These are phyloP conservation scores for Limonius californicus DNA, from an alignment of 1,140 invertebrate genomes.

Conservation along the genomic window DNA sequence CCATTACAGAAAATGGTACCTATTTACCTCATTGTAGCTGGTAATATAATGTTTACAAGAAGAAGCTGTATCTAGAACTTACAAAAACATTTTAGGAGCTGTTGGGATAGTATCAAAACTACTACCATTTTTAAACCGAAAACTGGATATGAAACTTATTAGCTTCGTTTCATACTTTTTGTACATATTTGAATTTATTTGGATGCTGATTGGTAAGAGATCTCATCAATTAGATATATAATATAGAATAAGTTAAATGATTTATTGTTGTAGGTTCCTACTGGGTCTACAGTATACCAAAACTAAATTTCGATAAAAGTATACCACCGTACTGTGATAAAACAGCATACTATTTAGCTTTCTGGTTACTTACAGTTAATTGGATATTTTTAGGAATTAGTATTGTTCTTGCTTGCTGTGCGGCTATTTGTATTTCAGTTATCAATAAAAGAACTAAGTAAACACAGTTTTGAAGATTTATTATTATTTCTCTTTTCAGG, in stretches of 20 bases:
- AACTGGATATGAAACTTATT: not conserved
- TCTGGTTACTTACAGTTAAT: constrained; percentile 1
- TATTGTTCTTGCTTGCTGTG: not conserved
- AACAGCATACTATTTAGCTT: not conserved
- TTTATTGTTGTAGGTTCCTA: not conserved
- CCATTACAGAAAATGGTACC: not conserved
- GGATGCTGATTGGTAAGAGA: not conserved
- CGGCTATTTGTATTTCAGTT: not conserved
- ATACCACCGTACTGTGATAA: not conserved
- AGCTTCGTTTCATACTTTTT: not conserved
- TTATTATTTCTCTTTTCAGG: too few relatives aligned
- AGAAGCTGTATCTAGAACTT: not conserved
- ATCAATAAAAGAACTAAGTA: not conserved
- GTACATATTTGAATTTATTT: not conserved
- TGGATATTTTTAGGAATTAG: not conserved
- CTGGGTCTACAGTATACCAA: not conserved
- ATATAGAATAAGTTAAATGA: too few relatives aligned
- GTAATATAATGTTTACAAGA: not conserved
- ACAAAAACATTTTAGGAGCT: not conserved
- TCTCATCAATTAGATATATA: too few relatives aligned
- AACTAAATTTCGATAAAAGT: not conserved
- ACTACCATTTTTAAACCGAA: not conserved
- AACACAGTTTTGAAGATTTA: not conserved
- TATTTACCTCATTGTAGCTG: not conserved
- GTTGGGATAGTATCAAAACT: not conserved